A percentile compares a stretch with the other conserved stretches of the same genome.
Conservation (phyloP, 2,113 vertebrate species). For the Cacatua alba region DNA sequence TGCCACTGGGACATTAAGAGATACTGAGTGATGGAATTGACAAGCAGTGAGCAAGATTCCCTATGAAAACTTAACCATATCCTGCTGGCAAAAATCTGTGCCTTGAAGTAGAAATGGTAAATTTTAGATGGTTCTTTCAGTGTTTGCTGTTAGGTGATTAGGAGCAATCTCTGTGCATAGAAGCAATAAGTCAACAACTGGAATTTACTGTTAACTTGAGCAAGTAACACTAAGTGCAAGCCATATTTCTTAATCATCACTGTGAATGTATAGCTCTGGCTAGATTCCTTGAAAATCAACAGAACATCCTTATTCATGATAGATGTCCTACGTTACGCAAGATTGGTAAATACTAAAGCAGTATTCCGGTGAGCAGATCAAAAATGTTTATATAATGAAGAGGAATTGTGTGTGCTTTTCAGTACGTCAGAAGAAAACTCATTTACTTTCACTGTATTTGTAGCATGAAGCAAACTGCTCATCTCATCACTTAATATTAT, state of each 20-base stretch:
- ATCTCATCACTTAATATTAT: not conserved
- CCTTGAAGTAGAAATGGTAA: not conserved
- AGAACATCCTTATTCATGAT: not conserved
- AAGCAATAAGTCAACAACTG: not conserved
- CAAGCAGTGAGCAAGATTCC: not conserved
- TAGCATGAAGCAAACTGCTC: not conserved
- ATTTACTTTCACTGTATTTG: not conserved
- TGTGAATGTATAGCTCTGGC: not conserved
- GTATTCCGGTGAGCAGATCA: not conserved
- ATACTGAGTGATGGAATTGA: not conserved
- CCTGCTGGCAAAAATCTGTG: not conserved
- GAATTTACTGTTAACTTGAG: not conserved
- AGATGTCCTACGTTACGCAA: not conserved
- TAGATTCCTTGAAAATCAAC: not conserved
- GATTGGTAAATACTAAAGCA: too few species aligned
- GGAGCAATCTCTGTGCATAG: not conserved
- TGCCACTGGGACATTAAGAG: not conserved
- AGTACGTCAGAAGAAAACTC: not conserved
- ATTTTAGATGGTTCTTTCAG: not conserved
- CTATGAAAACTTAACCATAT: not conserved
- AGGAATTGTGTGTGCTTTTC: not conserved
- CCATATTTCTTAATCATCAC: not conserved
- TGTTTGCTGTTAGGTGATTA: not conserved
- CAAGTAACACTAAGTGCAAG: not conserved
- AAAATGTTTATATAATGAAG: not conserved